phyloP scores from a whole-genome alignment of 2,113 vertebrate species.

The Vidua chalybeata region DNA sequence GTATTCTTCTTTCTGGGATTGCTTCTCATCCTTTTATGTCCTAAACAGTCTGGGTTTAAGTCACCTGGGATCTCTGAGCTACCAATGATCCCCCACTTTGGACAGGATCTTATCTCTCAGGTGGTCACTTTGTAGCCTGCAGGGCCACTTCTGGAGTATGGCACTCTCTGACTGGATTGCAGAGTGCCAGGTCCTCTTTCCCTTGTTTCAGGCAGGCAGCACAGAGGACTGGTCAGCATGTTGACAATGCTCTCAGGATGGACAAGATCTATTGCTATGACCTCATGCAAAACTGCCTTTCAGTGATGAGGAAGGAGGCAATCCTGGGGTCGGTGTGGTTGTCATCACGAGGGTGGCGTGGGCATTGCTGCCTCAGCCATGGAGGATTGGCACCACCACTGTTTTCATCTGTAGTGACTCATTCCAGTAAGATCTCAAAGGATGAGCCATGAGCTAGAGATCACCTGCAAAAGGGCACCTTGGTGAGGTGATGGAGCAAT shows the following conservation, averaged over 20 bases:
- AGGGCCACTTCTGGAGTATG: not conserved
- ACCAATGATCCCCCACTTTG: not conserved
- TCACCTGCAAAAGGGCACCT: not conserved
- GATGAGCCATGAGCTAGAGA: not conserved
- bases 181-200: not conserved
- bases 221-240: not conserved
- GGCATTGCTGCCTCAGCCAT: not conserved
- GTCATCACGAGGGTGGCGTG: rapidly evolving
- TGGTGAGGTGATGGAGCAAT: not conserved
- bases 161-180: not conserved
- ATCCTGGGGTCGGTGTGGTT: not conserved
- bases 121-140: not conserved
- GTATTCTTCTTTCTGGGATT: not conserved
- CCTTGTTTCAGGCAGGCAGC: not conserved
- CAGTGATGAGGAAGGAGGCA: not conserved
- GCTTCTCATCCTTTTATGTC: not conserved
- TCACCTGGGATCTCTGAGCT: not conserved
- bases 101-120: not conserved
- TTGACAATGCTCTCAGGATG: not conserved
- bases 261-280: not conserved
- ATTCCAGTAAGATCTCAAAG: not conserved
- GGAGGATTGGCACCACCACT: not conserved
- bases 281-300: not conserved
- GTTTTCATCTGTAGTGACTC: not conserved
- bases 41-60: not conserved